Conservation (phyloP, 2,888 invertebrate species). For the Sabatieria punctata region DNA sequence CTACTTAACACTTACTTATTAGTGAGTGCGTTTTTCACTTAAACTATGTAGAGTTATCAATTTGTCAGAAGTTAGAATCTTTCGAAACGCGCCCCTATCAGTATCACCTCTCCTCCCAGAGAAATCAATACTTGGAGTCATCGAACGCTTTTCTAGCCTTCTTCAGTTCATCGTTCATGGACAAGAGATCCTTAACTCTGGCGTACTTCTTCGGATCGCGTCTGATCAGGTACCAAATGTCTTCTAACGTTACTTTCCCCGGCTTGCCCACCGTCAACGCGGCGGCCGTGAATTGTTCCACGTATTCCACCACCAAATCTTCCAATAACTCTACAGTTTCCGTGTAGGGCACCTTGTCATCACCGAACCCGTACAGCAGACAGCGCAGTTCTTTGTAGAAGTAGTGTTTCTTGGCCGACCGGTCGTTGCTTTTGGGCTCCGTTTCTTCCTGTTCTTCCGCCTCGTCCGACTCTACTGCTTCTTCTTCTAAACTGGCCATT, state of each 20-base stretch:
- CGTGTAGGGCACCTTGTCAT: slow-evolving; percentile 93
- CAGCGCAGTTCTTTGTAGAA: slow-evolving; percentile 46
- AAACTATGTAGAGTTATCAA: too few species aligned
- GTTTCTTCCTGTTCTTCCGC: too few species aligned
- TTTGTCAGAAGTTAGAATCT: too few species aligned
- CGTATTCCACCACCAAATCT: slow-evolving; percentile 90
- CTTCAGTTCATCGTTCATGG: slow-evolving; percentile 97
- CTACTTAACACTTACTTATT: too few species aligned
- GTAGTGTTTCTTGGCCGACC: slow-evolving; percentile 7
- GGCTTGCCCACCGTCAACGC: slow-evolving; percentile 43
- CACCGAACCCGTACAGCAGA: slow-evolving; percentile 99
- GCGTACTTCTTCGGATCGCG: slow-evolving; percentile 93
- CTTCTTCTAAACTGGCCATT: too few species aligned
- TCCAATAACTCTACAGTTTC: slow-evolving; percentile 94
- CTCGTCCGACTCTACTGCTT: too few species aligned
- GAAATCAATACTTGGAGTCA: slow-evolving; percentile 93
- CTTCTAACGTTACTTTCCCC: slow-evolving; percentile 93
- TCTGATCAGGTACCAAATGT: slow-evolving; percentile 81
- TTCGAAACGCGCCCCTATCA: too few species aligned
- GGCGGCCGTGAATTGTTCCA: slow-evolving; percentile 31
- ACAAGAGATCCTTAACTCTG: slow-evolving; percentile 81
- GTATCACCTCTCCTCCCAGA: too few species aligned
- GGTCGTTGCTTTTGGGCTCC: too few species aligned
- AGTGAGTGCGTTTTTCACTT: too few species aligned
- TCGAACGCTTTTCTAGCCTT: slow-evolving; percentile 98